Evolutionary conservation across 2,888 invertebrate genomes (phyloP).

Genomic region (Camponotus fellah): DNA sequence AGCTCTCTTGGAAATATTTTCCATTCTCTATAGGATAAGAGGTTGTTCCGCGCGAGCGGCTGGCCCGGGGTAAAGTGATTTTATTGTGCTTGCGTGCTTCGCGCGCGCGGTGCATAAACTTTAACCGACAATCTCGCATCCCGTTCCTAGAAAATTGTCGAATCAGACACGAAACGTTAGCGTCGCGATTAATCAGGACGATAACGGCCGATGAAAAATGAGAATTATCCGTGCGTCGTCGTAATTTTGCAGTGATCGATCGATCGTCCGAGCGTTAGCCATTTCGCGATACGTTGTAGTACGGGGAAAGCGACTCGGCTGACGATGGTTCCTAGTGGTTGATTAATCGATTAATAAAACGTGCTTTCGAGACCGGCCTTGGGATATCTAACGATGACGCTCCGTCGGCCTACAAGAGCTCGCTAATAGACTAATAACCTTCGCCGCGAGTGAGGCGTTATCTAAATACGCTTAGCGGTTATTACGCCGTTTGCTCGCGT

Average conservation of each 20-base stretch:
- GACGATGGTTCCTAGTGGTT: conserved; percentile 14
- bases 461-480: conserved; percentile 67
- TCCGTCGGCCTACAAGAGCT: conserved; percentile 33
- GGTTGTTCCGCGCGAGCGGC: not conserved
- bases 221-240: conserved; percentile 47
- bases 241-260: conserved; percentile 41
- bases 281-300: not conserved
- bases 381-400: conserved; percentile 44
- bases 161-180: conserved; percentile 40
- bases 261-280: conserved; percentile 15
- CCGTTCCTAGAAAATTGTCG: conserved; percentile 29
- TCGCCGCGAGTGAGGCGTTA: conserved; percentile 62
- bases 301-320: conserved; percentile 25
- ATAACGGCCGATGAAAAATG: conserved; percentile 43
- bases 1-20: conserved; percentile 24
- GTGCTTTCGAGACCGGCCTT: conserved; percentile 48
- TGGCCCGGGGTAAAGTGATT: conserved; percentile 26
- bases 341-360: conserved; percentile 56
- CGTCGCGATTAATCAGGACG: conserved; percentile 38
- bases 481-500: conserved; percentile 69
- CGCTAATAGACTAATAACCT: conserved; percentile 67
- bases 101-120: conserved; percentile 45
- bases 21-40: not conserved
- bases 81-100: conserved; percentile 40
- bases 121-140: conserved; percentile 15